Base-by-base conservation (phyloP, 2,113 vertebrate genomes). In the Anas platyrhynchos region DNA sequence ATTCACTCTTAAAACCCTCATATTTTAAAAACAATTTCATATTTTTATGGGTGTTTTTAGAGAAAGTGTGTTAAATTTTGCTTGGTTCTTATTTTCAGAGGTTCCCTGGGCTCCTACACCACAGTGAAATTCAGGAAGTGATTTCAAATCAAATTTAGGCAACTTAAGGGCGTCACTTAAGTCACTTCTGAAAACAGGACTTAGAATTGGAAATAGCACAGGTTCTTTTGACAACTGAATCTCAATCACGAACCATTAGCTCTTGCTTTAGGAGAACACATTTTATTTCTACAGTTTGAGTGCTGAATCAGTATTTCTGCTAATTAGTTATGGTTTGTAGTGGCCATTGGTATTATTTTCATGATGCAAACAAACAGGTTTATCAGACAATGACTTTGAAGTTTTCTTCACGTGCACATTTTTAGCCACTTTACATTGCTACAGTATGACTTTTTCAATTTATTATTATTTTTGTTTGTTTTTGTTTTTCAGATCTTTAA, bases 351-450 rank as follows among this genome's bases (percentile, higher is more conserved):
- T 22, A 73, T 75, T 54, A 80, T 2, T 29, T 56, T 14, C 13
- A 41, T 55, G 65, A 89, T 87, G 59, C 56, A 89, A 97, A 91
- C 5, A 78, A 71, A 41, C 1, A 75, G 16, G 13, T 61, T 43
- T 44, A 38, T 78, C 15, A 90, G 63, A 71, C 52, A 59, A 88
- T 21, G 34, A 78, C 38, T 85, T 82, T 13, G n/a, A 72, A 58
- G 38, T 94, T 93, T 88, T 91, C 65, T 44, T 41, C 55, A 77
- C 92, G 79, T 97, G 96, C 91, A 96, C 83, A 97, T 95, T 97
- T 96, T 94, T 96, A 83, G 69, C 88, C 94, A 94, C 85, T 75
- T 78, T 75, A 62, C 36, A 87, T 44, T 76, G 59, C 76, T 66
- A 50, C 3, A 2, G 68, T 63, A 90, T 48, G 80, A 88, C 63